Base-by-base conservation (phyloP, 2,888 invertebrate species). In the Xylota segnis region DNA sequence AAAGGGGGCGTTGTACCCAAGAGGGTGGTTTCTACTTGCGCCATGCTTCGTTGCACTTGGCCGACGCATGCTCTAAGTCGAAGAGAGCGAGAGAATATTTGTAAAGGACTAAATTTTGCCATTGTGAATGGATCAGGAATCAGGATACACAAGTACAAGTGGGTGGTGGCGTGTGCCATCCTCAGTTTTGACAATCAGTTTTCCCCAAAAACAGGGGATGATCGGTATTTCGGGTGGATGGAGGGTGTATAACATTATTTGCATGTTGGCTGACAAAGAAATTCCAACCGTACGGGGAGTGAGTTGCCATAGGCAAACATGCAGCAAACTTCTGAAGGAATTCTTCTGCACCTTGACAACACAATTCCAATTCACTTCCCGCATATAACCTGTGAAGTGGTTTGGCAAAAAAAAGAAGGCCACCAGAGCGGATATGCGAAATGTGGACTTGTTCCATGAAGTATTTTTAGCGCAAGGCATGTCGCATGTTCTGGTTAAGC, bases 261-360 rank as follows among this genome's bases (percentile, higher is more conserved):
- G 61, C 58, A 81, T 81, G 37, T 66, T 52, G 52, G 10, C 54
- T 71, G 71, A 58, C 29, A 66, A 76, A 27, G 59, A 71, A 68
- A 77, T 77, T 86, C 75, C 76, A 65, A 70, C 63, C 47, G 74
- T 71, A 9, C 61, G 37, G 45, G 54, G 43, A n/a, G 34, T 37
- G 52, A 61, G 52, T 76, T 82, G 63, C 65, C 56, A 79, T 79
- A 54, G 59, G 23, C 32, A 27, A 40, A 6, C 54, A 54, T 32
- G n/a, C 23, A 40, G 45, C 27, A 16, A 23, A 43, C 16, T 66
- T 66, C 29, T 14, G 34, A 27, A 63, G 32, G 34, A 76, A 86
- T 77, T 86, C 86, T 61, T 77, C 7, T 54, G 82, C 68, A 82
- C 86, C 77, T 77, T 82, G 82, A 63, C 76, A 77, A 82, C 86